Base-by-base conservation (phyloP, 2,888 invertebrate species). In the Gymnosoma rotundatum region DNA sequence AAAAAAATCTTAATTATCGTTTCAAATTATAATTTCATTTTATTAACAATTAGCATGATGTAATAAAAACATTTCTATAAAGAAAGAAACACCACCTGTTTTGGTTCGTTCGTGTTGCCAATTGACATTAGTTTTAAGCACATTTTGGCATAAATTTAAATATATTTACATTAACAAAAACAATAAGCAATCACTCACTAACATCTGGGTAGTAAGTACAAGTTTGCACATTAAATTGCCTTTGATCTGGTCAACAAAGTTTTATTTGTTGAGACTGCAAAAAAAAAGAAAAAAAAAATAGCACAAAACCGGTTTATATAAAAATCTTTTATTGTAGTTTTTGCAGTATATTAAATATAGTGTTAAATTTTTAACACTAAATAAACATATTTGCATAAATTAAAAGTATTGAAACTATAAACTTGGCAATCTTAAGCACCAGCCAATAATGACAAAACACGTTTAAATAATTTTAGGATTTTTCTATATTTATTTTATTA, bases 31-130 rank as follows among this genome's bases (percentile, higher is more conserved):
- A 64, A 50, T 64, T 50, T 32, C 16, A 54, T 54, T 21, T n/a
- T 25, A 25, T 25, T 25, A 21, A 25, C 50, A 72, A 78, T 25
- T 58, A n/a, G 38, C n/a, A 42, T 79, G 48, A 73, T 50, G 66
- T 66, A 79, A 72, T 64, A 64, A 25, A 78, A 79, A 58, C 38
- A 79, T 79, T 79, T 72, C 79, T 73, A 14, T 64, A 25, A 79
- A 52, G 20, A 18, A 58, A 52, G n/a, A 18, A 50, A 20, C 50
- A 58, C 45, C 78, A 78, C 69, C 78, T 78, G 78, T 38, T 50
- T 32, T 6, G 12, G 7, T 9, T 67, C 50, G 7, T 9, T 67
- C 50, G 50, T 76, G 81, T 69, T 78, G 83, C 73, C 83, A 69
- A 61, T 78, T 74, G 73, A 73, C 52, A 64, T 36, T 58, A 20